Evolutionary conservation across 2,888 invertebrate species (phyloP), one percentile per base, ranked within the genome.

Genomic region (Lordiphosa fenestrarum): DNA sequence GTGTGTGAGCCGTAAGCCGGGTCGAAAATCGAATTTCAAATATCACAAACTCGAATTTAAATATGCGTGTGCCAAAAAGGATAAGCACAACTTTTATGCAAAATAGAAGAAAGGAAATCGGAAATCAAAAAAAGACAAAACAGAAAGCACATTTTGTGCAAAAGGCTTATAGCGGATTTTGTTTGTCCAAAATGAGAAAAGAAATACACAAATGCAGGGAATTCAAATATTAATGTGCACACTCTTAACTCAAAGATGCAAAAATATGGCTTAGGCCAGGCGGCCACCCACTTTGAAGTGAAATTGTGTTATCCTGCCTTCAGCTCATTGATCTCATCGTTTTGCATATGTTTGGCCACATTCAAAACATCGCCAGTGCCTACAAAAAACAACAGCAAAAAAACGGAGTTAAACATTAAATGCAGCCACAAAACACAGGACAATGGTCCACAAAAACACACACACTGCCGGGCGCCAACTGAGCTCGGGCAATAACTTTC

Each of bases 1-100:
- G 9, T 30, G 30, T 30, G 6, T 30, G 30, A 23, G 37, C 21
- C 15, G 54, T 39, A 58, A 54, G 59, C 21, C 37, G 57, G 36
- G 50, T 58, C 44, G 58, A 74, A 82, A 78, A 78, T 69, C 69
- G 80, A 75, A 83, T 75, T 82, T 69, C 83, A 78, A 75, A 83
- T 78, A 75, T 78, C 69, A 66, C 66, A 66, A 60, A 62, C 63
- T 61, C 60, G 55, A 80, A 80, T 75, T 72, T 72, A 80, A 80
- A 69, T 66, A 80, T 75, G 66, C 76, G 63, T 75, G 59, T 59
- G 50, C 53, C 46, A 57, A 25, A 19, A 41, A 58, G 75, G 75
- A 76, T 76, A 80, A 83, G 64, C 66, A 57, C 58, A 57, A 67
- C 64, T 69, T 62, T 72, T 67, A 67, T 72, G 66, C 66, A 80